These are phyloP conservation scores for Xiphophorus maculatus DNA, from an alignment of 2,113 vertebrate genomes.

Conservation along the genomic window DNA sequence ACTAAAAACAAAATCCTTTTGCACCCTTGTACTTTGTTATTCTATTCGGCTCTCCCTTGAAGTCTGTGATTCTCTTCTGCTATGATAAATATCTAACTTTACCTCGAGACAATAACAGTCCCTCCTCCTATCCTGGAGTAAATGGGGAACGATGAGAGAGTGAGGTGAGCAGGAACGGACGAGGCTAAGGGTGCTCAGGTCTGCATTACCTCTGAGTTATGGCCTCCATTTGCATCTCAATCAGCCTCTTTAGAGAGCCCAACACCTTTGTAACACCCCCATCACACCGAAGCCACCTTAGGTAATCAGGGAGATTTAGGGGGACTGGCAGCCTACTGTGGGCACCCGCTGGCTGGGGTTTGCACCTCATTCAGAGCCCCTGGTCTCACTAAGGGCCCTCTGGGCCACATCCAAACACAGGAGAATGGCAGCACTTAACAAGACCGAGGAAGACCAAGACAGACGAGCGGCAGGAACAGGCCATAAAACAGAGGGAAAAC, in stretches of 20 bases:
- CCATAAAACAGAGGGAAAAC: conserved; percentile 74
- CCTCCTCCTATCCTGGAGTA: conserved; percentile 67
- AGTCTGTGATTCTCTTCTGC: conserved; percentile 18
- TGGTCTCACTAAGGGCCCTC: conserved; percentile 80
- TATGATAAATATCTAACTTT: conserved; percentile 74
- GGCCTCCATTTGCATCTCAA: conserved; percentile 95
- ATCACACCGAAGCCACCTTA: conserved; percentile 74
- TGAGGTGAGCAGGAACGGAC: conserved; percentile 68
- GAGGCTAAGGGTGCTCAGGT: conserved; percentile 79
- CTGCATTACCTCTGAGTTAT: conserved; percentile 97
- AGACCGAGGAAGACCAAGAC: conserved; percentile 71
- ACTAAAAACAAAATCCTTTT: conserved; percentile 22
- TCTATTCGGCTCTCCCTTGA: not conserved
- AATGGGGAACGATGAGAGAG: conserved; percentile 78
- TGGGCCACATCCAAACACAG: conserved; percentile 79
- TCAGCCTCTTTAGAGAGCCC: conserved; percentile 89
- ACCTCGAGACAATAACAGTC: conserved; percentile 75
- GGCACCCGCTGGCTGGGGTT: conserved; percentile 72
- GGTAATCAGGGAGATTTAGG: conserved; percentile 86
- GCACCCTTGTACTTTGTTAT: not conserved
- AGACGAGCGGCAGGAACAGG: conserved; percentile 69
- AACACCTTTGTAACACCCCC: conserved; percentile 83
- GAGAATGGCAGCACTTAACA: conserved; percentile 81
- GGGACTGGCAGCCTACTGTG: conserved; percentile 65
- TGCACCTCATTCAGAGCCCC: conserved; percentile 73